Conservation (phyloP, 2,797 vertebrate species). For the Gambelia wislizenii region DNA sequence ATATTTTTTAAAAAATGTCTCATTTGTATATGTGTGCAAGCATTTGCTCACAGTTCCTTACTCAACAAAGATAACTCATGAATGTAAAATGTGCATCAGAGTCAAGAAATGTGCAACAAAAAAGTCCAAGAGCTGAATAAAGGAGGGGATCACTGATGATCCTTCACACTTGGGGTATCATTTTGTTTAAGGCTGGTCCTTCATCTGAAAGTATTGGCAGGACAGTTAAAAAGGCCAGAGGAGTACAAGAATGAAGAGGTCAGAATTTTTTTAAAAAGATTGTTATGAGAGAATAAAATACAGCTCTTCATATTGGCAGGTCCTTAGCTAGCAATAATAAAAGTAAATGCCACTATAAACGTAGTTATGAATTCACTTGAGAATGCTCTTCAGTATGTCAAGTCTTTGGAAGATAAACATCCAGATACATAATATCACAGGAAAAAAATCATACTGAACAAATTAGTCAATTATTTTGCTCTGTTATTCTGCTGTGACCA, state of each 20-base stretch:
- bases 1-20: no score
- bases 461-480: constrained; percentile 41
- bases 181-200: neutral
- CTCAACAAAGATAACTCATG: neutral
- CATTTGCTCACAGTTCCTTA: neutral
- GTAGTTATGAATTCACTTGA: constrained; percentile 28
- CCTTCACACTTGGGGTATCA: no score
- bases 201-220: neutral
- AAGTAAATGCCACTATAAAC: neutral
- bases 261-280: neutral
- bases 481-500: constrained; percentile 27
- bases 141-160: no score
- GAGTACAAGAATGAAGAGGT: neutral
- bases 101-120: neutral
- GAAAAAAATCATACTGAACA: constrained; percentile 6
- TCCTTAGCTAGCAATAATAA: constrained; percentile 17
- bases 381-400: rapidly evolving
- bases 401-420: constrained; percentile 24
- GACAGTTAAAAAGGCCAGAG: neutral
- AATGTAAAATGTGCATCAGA: neutral
- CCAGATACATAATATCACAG: neutral
- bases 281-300: constrained; percentile 16
- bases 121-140: neutral
- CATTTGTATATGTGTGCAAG: neutral
- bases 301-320: neutral